Base-by-base conservation (phyloP, 1,140 invertebrate genomes). In the Formica exsecta region DNA sequence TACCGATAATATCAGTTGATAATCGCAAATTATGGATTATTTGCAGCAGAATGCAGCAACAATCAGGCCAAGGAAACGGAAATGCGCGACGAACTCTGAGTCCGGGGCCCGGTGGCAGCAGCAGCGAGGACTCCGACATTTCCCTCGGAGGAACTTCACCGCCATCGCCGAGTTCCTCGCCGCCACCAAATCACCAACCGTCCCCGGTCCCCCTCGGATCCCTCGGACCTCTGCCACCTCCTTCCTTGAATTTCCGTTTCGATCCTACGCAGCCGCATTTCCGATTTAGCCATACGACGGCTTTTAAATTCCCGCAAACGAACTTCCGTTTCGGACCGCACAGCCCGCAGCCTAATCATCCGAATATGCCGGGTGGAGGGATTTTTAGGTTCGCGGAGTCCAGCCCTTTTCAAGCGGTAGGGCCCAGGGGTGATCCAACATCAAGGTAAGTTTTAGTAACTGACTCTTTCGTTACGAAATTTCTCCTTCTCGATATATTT, bases 301-400 rank as follows among this genome's bases (percentile, higher is more conserved):
- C 94, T 75, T 95, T 95, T 87, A 95, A 95, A 77, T 95, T 95
- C 81, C 94, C 94, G 36, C 87, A 93, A 48, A 87, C 94, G 32
- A 93, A 93, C 38, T 95, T 95, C 90, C 93, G 93, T 22, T 95
- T 95, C 86, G 93, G 92, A 76, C 94, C 95, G 9, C 95, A 95
- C 62, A 95, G 93, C 86, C 94, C 94, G 2, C 95, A 95, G 81
- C 94, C 95, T 89, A 95, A 95, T 88, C 94, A 95, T 81, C 93
- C 93, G 19, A 94, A 92, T 62, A 93, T 94, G 54, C 88, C 89
- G 57, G 91, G 92, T 38, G 93, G 93, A 8, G 93, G 94, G 13
- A 95, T 95, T 73, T 95, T 95, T 89, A 95, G 95, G 92, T 90
- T 95, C 57, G 92, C 94, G 29, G 95, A 95, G 84, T 94, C 94